Evolutionary conservation across 1,140 invertebrate species (phyloP), one percentile per base, ranked within the genome.

Genomic region (Neodiprion lecontei): DNA sequence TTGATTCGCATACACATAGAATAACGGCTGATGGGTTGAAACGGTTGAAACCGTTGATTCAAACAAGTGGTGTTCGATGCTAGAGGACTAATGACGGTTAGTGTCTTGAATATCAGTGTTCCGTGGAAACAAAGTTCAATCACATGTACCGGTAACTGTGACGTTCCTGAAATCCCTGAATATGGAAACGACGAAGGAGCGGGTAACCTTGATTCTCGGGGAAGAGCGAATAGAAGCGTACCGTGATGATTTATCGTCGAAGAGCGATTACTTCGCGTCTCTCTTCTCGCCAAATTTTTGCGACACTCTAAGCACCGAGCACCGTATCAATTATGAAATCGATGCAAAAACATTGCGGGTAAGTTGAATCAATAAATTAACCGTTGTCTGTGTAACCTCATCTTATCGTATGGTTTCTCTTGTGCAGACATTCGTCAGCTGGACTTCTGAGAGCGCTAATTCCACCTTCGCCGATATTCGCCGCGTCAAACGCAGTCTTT

Each of bases 211-310:
- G 53, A 61, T 61, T 61, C 53, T 61, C 9, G 53, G 53, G n/a
- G n/a, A 61, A 61, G 53, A 61, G 11, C 53, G 53, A 0, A 61
- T 61, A 12, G 53, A 61, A 17, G 53, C n/a, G 53, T 9, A 12
- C 4, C 53, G 53, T 14, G 53, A 14, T 12, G 53, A 61, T 5
- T 17, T 40, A 40, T 14, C n/a, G n/a, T 61, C 53, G n/a, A 61
- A 61, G 53, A 61, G 53, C 53, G 53, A 61, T 14, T 61, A 61
- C 53, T 61, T 61, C 53, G 53, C 53, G 53, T 61, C 53, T 61
- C n/a, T 61, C 11, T 61, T 17, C n/a, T 61, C 53, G n/a, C 11
- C 53, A 17, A 12, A 61, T 17, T 61, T 61, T 11, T 14, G n/a
- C 11, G 53, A 61, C n/a, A 4, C 11, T 17, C 3, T 61, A 17